Percentiles rank a stretch among this genome's conserved stretches.
Conservation (phyloP, 1,140 invertebrate genomes). For the Trichogramma pretiosum region DNA sequence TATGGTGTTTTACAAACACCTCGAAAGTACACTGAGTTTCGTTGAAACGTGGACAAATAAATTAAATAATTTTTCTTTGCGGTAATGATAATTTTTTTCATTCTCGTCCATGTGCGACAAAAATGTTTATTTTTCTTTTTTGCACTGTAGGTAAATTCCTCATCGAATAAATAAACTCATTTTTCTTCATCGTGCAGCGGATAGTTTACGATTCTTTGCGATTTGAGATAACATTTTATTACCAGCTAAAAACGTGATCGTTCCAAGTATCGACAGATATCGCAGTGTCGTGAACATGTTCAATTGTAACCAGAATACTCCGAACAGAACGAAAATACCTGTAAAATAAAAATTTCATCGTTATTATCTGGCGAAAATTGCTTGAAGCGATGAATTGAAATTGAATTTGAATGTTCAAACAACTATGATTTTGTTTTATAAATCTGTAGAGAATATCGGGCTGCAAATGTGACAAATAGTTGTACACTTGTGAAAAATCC, state of each 20-base stretch:
- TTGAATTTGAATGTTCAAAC: not conserved
- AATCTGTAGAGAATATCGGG: conserved; percentile 35
- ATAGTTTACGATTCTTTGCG: conserved; percentile 46
- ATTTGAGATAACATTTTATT: conserved; percentile 75
- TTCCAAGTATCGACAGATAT: conserved; percentile 73
- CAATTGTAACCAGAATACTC: conserved; percentile 81
- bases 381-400: too few relatives aligned
- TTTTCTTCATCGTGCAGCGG: too few relatives aligned
- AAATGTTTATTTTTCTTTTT: too few relatives aligned
- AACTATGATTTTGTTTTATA: not conserved
- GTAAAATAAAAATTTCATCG: conserved; percentile 31
- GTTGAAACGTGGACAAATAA: too few relatives aligned
- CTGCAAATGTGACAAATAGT: conserved; percentile 33
- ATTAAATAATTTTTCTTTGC: too few relatives aligned
- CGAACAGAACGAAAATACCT: conserved; percentile 81
- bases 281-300: conserved; percentile 95
- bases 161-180: too few relatives aligned
- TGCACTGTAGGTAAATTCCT: too few relatives aligned
- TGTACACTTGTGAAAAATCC: conserved; percentile 41
- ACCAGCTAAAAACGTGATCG: conserved; percentile 86
- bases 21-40: too few relatives aligned
- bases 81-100: too few relatives aligned
- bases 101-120: too few relatives aligned
- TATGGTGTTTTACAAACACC: too few relatives aligned
- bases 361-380: too few relatives aligned